These are phyloP conservation scores for Hydrocynus forskahlii DNA, from an alignment of 2,797 vertebrate genomes.

Conservation along the genomic window DNA sequence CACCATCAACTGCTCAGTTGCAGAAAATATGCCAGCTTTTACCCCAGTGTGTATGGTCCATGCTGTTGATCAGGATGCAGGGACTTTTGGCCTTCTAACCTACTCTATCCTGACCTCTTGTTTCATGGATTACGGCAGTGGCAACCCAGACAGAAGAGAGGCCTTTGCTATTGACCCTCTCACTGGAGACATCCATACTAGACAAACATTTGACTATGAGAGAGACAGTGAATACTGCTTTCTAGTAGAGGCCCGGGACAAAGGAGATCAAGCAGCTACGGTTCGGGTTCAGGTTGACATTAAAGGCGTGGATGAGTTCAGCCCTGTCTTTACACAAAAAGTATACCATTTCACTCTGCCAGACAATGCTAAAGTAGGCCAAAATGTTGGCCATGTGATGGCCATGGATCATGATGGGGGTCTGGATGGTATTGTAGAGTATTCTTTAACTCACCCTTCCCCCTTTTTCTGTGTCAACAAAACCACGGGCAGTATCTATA, in stretches of 20 bases:
- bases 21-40: slow-evolving; percentile 86
- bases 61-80: slow-evolving; percentile 88
- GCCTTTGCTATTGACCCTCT: slow-evolving; percentile 85
- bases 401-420: slow-evolving; percentile 88
- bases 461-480: slow-evolving; percentile 86
- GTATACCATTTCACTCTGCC: slow-evolving; percentile 86
- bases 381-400: slow-evolving; percentile 84
- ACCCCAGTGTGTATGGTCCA: slow-evolving; percentile 82
- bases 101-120: slow-evolving; percentile 89
- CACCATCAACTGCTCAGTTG: slow-evolving; percentile 78
- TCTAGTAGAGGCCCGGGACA: slow-evolving; percentile 88
- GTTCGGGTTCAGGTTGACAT: slow-evolving; percentile 83
- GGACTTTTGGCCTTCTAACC: slow-evolving; percentile 84
- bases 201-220: slow-evolving; percentile 89
- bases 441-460: slow-evolving; percentile 80
- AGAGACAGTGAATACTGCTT: slow-evolving; percentile 84
- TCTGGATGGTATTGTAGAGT: slow-evolving; percentile 87
- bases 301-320: slow-evolving; percentile 89
- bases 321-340: slow-evolving; percentile 88
- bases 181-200: slow-evolving; percentile 86
- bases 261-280: slow-evolving; percentile 80
- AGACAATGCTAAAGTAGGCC: slow-evolving; percentile 71
- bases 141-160: slow-evolving; percentile 74
- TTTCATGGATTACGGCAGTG: slow-evolving; percentile 73
- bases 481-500: slow-evolving; percentile 83